These are phyloP conservation scores for Eudasyphora cyanicolor DNA, from an alignment of 2,888 invertebrate species.

Conservation along the genomic window DNA sequence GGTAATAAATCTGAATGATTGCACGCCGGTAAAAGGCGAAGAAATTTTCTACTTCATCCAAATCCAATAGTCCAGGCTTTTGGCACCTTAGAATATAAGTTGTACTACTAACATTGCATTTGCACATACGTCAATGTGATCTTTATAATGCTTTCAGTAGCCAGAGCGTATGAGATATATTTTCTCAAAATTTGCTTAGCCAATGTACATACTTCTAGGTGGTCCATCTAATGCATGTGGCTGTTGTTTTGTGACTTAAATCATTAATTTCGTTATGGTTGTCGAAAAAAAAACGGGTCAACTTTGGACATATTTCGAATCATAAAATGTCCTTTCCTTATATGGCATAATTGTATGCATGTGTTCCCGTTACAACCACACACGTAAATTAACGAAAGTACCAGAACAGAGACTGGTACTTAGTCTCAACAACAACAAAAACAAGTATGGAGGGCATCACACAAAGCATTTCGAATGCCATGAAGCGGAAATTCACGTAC, in stretches of 20 bases:
- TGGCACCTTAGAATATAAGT: too few species aligned
- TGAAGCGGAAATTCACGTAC: slow-evolving; percentile 44
- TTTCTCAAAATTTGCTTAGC: not conserved
- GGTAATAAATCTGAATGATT: too few species aligned
- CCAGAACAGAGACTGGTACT: not conserved
- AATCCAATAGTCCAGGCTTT: too few species aligned
- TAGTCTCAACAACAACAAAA: too few species aligned
- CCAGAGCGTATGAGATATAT: not conserved
- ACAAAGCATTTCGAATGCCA: slow-evolving; percentile 4
- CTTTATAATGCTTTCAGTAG: not conserved
- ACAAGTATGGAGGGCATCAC: not conserved
- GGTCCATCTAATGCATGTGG: not conserved
- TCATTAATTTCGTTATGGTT: not conserved
- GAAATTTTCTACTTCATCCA: too few species aligned
- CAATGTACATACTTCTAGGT: not conserved
- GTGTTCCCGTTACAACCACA: slow-evolving; percentile 31
- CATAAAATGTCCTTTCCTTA: slow-evolving; percentile 26
- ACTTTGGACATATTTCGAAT: not conserved
- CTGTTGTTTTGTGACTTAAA: not conserved
- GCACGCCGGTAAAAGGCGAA: too few species aligned
- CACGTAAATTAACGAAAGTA: not conserved
- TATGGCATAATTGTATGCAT: slow-evolving; percentile 13
- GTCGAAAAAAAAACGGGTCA: not conserved
- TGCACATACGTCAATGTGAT: not conserved
- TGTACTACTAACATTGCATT: too few species aligned